A percentile compares a stretch with the other conserved stretches of the same genome.
phyloP scores from a whole-genome alignment of 2,113 vertebrate species.

The Carassius auratus region DNA sequence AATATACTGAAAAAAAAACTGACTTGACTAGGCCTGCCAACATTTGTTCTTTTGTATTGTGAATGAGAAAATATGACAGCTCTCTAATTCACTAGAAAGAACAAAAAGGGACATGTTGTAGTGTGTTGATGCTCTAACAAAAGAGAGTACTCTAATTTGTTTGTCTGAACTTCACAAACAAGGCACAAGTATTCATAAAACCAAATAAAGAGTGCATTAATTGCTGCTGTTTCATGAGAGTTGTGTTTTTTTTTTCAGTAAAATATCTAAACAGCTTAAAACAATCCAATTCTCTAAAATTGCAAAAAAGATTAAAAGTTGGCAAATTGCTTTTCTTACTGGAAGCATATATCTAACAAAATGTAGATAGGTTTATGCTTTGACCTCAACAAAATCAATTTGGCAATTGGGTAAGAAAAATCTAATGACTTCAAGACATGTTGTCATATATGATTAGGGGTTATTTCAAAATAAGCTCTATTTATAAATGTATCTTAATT shows the following conservation, averaged over 20 bases:
- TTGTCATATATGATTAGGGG: background rate
- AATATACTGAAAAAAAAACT: no score
- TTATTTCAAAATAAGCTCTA: no score
- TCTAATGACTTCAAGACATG: background rate
- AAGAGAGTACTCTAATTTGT: conserved; percentile 8
- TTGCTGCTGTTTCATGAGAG: background rate
- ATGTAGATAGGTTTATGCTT: background rate
- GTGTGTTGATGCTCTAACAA: background rate
- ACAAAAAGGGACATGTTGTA: background rate
- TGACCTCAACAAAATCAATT: background rate
- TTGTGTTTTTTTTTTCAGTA: background rate
- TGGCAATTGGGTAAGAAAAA: background rate
- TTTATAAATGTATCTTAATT: no score
- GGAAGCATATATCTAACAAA: background rate
- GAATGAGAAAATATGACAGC: background rate
- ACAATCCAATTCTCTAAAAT: background rate
- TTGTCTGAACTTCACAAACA: conserved; percentile 1
- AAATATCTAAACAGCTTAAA: background rate
- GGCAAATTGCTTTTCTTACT: background rate
- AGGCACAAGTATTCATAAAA: background rate
- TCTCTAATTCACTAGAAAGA: conserved; percentile 21
- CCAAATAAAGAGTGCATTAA: background rate
- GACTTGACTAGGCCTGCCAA: background rate
- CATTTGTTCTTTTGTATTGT: conserved; percentile 19
- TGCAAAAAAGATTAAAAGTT: background rate